These are phyloP conservation scores for Narcine bancroftii DNA, from an alignment of 2,113 vertebrate species.

Conservation along the genomic window DNA sequence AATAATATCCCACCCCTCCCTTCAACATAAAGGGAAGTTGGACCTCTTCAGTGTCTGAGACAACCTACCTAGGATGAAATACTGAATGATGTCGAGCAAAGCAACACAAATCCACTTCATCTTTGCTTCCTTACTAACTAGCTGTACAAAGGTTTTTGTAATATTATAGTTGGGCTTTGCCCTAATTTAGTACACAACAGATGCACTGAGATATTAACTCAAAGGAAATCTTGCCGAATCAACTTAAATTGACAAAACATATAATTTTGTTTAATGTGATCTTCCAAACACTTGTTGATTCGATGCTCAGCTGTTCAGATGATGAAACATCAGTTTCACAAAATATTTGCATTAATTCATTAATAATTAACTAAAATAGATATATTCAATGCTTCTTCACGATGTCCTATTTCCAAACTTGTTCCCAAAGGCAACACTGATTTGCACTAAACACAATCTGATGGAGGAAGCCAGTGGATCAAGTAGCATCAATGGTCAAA, in stretches of 20 bases:
- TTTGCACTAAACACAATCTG: background rate
- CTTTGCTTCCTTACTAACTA: background rate
- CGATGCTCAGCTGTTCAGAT: background rate
- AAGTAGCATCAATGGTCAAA: too few species aligned
- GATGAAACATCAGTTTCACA: slow-evolving; percentile 6
- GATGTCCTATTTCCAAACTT: background rate
- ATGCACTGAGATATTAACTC: background rate
- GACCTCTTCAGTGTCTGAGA: background rate
- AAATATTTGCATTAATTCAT: background rate
- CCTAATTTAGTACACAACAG: background rate
- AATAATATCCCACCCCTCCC: background rate
- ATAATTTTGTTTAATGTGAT: background rate
- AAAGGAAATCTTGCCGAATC: background rate
- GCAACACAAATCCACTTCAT: background rate
- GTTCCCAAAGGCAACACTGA: background rate
- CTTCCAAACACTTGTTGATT: background rate
- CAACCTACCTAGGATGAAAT: background rate
- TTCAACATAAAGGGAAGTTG: background rate
- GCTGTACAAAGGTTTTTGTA: background rate
- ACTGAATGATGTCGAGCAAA: background rate
- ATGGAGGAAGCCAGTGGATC: too few species aligned
- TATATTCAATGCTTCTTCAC: background rate
- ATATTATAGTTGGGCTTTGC: background rate
- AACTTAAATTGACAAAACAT: background rate
- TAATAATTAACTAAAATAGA: background rate